Evolutionary conservation across 2,797 vertebrate genomes (phyloP), one percentile per base, ranked within the genome.

Genomic region (Propithecus deckenii): DNA sequence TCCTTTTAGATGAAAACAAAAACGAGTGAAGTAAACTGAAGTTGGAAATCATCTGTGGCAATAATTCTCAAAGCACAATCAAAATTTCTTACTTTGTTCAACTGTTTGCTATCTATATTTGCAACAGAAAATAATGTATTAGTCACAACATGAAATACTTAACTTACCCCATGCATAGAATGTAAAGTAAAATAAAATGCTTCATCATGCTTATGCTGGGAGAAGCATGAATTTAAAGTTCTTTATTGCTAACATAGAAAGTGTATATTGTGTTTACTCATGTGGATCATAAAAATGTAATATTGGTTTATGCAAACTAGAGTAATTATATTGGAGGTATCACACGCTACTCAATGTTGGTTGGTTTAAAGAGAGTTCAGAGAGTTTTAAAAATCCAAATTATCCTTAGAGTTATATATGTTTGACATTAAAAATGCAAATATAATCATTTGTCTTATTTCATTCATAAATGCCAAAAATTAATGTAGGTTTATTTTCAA

Each of bases 121-220:
- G 38, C 65, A 94, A 81, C 22, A 71, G 20, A 90, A 97, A 95
- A 93, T 83, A 74, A 74, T 86, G 13, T 25, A 52, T 92, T 83
- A 91, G 46, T 86, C 38, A 95, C 11, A 95, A 59, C 11, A 63
- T 55, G 18, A 75, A 13, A 75, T 35, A 50, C 11, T 87, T 96
- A 85, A 83, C 84, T 86, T 94, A 94, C 20, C 5, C 38, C 35
- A 50, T 63, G 22, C 8, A 41, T 46, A 72, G 46, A 92, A 89
- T 91, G 18, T 79, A 55, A 94, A 74, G 28, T 30, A 80, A 94
- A 95, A 92, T 59, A 57, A 75, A 90, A 15, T 74, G 8, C 22
- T 84, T 79, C 69, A 41, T 83, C 12, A 71, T 89, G 80, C 22
- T 92, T 91, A n/a, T 75, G 18, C 35, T 90, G 25, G 48, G 12